phyloP scores from a whole-genome alignment of 1,140 invertebrate genomes.

The Melipona quadrifasciata region DNA sequence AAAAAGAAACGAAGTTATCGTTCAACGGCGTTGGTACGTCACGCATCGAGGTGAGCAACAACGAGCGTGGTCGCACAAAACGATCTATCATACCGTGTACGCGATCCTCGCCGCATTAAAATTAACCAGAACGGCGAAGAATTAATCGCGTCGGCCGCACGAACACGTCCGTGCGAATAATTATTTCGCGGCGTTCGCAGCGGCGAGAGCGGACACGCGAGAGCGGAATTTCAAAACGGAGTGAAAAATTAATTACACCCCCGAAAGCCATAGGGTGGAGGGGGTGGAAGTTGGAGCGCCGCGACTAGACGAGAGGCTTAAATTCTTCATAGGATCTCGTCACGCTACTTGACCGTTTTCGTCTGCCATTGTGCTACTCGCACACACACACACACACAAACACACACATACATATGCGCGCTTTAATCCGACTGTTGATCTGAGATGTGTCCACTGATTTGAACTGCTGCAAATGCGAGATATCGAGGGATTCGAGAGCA shows the following conservation, averaged over 20 bases:
- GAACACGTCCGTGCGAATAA: slow-evolving; percentile 47
- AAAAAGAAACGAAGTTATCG: background rate
- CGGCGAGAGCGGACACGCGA: slow-evolving; percentile 15
- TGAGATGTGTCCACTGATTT: background rate
- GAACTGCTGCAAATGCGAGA: background rate
- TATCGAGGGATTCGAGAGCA: too few relatives aligned
- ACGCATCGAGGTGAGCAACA: background rate
- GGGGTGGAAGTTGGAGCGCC: too few relatives aligned
- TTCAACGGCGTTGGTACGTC: background rate
- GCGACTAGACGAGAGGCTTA: slow-evolving; percentile 32
- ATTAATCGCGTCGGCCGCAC: slow-evolving; percentile 32
- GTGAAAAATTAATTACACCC: slow-evolving; percentile 58
- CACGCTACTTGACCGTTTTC: slow-evolving; percentile 5
- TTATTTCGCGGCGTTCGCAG: slow-evolving; percentile 33
- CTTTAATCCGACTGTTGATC: background rate
- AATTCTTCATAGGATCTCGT: slow-evolving; percentile 39
- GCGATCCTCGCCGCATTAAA: slow-evolving; percentile 20
- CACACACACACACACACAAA: too few relatives aligned
- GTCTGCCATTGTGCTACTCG: background rate
- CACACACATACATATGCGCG: too few relatives aligned
- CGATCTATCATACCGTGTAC: slow-evolving; percentile 1
- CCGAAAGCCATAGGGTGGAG: background rate
- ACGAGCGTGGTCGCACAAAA: background rate
- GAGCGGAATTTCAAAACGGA: slow-evolving; percentile 25
- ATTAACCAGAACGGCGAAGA: slow-evolving; percentile 29